phyloP scores from a whole-genome alignment of 2,888 invertebrate species.

The Boloria selene region DNA sequence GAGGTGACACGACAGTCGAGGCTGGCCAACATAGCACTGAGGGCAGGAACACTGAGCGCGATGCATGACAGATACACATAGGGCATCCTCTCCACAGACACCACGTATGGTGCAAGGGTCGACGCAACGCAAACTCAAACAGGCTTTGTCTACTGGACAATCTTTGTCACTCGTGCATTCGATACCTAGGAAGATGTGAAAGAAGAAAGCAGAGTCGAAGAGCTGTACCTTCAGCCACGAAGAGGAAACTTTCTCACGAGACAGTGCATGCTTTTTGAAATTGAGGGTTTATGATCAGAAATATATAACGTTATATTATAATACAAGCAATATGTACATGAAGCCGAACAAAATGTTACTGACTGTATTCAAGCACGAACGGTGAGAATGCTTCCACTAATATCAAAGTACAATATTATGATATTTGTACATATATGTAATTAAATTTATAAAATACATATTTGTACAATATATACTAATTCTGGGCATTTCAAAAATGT shows the following conservation, averaged over 20 bases:
- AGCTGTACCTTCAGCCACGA: constrained; percentile 93
- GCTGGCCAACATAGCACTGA: constrained; percentile 92
- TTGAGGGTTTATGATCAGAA: constrained; percentile 80
- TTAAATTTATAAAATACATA: constrained; percentile 38
- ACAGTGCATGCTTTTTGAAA: constrained; percentile 85
- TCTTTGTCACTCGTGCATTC: constrained; percentile 95
- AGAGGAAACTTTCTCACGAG: constrained; percentile 92
- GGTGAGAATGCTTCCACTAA: constrained; percentile 84
- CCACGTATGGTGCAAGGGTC: constrained; percentile 95
- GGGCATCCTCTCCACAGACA: constrained; percentile 94
- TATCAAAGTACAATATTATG: constrained; percentile 57
- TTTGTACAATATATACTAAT: constrained; percentile 35
- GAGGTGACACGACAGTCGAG: constrained; percentile 89
- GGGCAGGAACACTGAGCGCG: constrained; percentile 94
- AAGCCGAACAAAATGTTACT: constrained; percentile 81
- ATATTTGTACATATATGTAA: constrained; percentile 45
- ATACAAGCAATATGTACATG: constrained; percentile 85
- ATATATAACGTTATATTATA: constrained; percentile 78
- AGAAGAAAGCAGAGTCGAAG: constrained; percentile 85
- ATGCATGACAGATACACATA: constrained; percentile 92
- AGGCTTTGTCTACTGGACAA: constrained; percentile 95
- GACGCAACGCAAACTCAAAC: constrained; percentile 94
- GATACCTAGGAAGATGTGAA: constrained; percentile 86
- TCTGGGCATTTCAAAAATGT: not conserved
- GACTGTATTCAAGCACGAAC: constrained; percentile 82